These are phyloP conservation scores for Epizoanthus scotinus DNA, from an alignment of 92 coral and sea anemone species.

Conservation along the genomic window DNA sequence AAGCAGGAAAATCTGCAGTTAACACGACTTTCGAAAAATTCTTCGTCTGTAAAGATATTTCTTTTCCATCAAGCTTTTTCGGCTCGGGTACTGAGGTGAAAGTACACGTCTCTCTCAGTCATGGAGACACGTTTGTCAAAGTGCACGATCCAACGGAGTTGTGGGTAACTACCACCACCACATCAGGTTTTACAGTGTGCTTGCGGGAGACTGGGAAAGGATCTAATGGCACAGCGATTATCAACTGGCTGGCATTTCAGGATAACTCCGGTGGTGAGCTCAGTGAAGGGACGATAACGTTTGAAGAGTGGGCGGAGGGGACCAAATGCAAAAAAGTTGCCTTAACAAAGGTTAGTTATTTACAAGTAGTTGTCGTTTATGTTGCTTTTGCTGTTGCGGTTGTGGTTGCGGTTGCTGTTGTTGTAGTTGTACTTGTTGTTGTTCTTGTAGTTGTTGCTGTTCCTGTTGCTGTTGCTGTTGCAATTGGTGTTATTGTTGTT, in stretches of 20 bases:
- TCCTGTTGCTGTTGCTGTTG: too few relatives aligned
- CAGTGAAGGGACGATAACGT: too few relatives aligned
- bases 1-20: conserved; percentile 45
- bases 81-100: conserved; percentile 26
- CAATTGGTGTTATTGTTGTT: too few relatives aligned
- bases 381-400: too few relatives aligned
- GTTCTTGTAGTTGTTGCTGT: too few relatives aligned
- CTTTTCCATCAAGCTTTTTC: conserved; percentile 36
- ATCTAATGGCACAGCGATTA: conserved; percentile 35
- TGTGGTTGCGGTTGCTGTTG: too few relatives aligned
- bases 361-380: too few relatives aligned
- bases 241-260: conserved; percentile 52
- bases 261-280: background rate
- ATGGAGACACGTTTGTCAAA: conserved; percentile 37
- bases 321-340: too few relatives aligned
- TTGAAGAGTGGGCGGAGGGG: too few relatives aligned
- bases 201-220: conserved; percentile 51
- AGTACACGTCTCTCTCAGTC: conserved; percentile 41
- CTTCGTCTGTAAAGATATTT: conserved; percentile 43
- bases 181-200: conserved; percentile 51
- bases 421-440: too few relatives aligned
- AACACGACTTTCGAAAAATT: conserved; percentile 29
- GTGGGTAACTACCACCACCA: conserved; percentile 46
- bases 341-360: too few relatives aligned
- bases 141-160: conserved; percentile 52